These are phyloP conservation scores for Acronicta aceris DNA, from an alignment of 2,888 invertebrate species.

Conservation along the genomic window DNA sequence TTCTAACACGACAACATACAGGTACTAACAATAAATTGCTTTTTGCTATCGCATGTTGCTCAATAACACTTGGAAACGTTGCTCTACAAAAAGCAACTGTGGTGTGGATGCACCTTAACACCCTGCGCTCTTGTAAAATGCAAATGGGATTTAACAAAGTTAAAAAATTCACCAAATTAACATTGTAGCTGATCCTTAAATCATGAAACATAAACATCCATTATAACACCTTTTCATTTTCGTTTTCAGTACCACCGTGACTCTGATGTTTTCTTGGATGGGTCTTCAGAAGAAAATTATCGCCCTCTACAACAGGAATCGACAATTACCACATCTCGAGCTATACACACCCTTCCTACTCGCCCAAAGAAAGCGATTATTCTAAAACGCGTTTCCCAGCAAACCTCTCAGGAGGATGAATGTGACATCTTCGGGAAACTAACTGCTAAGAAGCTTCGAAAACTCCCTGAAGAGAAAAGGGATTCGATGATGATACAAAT, in stretches of 20 bases:
- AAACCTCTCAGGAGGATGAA: conserved; percentile 19
- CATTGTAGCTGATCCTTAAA: not conserved
- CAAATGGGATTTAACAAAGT: not conserved
- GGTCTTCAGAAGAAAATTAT: conserved; percentile 1
- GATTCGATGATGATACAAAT: conserved; percentile 33
- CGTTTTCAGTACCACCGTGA: conserved; percentile 18
- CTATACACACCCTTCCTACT: not conserved
- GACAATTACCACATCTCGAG: conserved; percentile 5
- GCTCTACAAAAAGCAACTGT: too few relatives aligned
- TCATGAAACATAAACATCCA: not conserved
- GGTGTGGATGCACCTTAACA: not conserved
- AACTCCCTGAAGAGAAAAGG: conserved; percentile 17
- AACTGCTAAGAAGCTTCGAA: conserved; percentile 31
- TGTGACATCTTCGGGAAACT: conserved; percentile 36
- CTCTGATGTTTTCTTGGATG: conserved; percentile 9
- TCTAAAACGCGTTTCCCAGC: conserved; percentile 19
- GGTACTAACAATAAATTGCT: too few relatives aligned
- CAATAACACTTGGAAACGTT: too few relatives aligned
- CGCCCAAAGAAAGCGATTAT: conserved; percentile 5
- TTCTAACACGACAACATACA: too few relatives aligned
- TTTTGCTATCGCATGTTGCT: too few relatives aligned
- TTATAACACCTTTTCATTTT: not conserved
- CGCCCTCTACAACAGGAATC: conserved; percentile 11
- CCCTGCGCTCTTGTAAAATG: not conserved
- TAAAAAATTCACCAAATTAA: not conserved